Base-by-base conservation (phyloP, 2,113 vertebrate genomes). In the Neolamprologus variostigma region DNA sequence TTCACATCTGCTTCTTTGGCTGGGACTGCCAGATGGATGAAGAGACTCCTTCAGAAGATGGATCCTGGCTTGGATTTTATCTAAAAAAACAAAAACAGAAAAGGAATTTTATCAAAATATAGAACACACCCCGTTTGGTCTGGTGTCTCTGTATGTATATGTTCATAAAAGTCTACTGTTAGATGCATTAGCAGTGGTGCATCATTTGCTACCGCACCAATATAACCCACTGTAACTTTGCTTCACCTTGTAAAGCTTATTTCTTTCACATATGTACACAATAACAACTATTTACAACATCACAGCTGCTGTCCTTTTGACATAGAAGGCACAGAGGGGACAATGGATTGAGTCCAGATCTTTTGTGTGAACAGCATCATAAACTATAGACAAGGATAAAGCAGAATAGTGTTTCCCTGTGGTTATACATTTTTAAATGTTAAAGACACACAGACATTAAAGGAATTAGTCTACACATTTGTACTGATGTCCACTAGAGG, bases 401-500 rank as follows among this genome's bases (percentile, higher is more conserved):
- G 71, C 13, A 45, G 40, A 45, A 45, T 17, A 73, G 8, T 26
- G 40, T 17, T 45, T 73, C 37, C 37, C 68, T 47, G 40, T 0
- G 1, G 14, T 7, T 45, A 26, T 45, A 45, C 3, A 73, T 28
- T 73, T 73, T 3, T 1, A 10, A 73, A 73, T 45, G 68, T 23
- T 45, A 50, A 45, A 17, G 68, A 76, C 23, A 76, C 71, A 50
- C 4, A 19, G 4, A 50, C 4, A 12, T 28, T 76, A 47, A 28
- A 73, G 21, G 42, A 17, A 5, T 28, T 47, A 47, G 9, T 28
- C 23, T 47, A 76, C 23, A 50, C 71, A 31, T 47, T 47, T 76
- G 42, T 2, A 78, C 37, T 28, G 2, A 79, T 86, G 81, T 59
- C 89, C 94, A 95, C 90, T 89, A 95, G 93, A 79, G 92, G 95